These are phyloP conservation scores for Lytechinus variegatus DNA, from an alignment of 35 echinoderm and acorn worm genomes.

Conservation along the genomic window DNA sequence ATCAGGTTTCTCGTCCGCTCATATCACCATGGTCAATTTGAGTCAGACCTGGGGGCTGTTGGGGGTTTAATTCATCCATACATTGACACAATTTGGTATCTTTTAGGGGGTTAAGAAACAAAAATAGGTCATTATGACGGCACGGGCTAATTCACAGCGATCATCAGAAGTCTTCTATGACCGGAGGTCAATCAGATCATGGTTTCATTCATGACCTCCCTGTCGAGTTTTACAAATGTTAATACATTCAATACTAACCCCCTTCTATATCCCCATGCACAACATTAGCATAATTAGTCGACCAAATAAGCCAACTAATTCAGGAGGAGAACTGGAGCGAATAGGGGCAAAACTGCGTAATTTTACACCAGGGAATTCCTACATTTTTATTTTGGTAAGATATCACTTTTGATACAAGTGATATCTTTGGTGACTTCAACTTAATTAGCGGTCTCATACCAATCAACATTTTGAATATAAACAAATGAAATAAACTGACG, in stretches of 20 bases:
- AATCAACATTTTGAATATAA: not conserved
- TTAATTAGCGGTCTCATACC: not conserved
- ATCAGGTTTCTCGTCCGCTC: conserved; percentile 17
- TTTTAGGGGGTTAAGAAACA: not conserved
- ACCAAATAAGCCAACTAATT: not conserved
- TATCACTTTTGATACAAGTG: not conserved
- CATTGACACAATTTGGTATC: conserved; percentile 26
- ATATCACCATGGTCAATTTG: conserved; percentile 27
- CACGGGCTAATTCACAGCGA: not conserved
- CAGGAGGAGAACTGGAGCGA: not conserved
- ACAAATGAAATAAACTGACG: too few relatives aligned
- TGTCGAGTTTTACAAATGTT: not conserved
- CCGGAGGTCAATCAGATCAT: not conserved
- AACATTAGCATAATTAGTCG: conserved; percentile 4
- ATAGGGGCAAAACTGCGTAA: not conserved
- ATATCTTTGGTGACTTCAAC: not conserved
- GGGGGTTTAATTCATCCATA: conserved; percentile 40
- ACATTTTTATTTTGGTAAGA: not conserved
- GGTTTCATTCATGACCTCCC: not conserved
- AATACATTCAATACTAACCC: not conserved
- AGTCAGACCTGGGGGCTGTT: conserved; percentile 15
- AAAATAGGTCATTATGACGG: conserved; percentile 11
- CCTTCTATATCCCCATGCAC: not conserved
- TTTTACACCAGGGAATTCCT: not conserved
- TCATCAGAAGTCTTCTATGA: conserved; percentile 11